phyloP scores from a whole-genome alignment of 2,888 invertebrate genomes.

The Drosophila sordidapex region DNA sequence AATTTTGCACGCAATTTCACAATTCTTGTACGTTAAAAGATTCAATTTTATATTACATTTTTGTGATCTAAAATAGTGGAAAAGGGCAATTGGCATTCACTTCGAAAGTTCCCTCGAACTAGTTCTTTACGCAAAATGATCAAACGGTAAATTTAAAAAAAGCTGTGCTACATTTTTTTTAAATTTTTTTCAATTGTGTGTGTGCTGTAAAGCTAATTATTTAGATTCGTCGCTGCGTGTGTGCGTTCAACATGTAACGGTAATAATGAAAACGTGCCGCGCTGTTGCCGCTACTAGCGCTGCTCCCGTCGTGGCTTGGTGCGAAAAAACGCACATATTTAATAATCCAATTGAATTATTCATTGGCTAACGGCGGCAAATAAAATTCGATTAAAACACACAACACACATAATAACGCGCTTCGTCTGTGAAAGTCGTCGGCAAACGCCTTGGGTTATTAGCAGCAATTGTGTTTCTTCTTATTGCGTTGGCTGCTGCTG shows the following conservation, averaged over 20 bases:
- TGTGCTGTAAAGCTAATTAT: slow-evolving; percentile 46
- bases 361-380: slow-evolving; percentile 81
- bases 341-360: slow-evolving; percentile 80
- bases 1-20: slow-evolving; percentile 36
- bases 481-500: slow-evolving; percentile 66
- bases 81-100: slow-evolving; percentile 23
- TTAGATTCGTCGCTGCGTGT: slow-evolving; percentile 41
- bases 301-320: slow-evolving; percentile 23
- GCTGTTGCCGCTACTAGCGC: background rate
- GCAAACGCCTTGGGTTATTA: slow-evolving; percentile 75
- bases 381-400: slow-evolving; percentile 78
- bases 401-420: slow-evolving; percentile 19
- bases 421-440: slow-evolving; percentile 32
- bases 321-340: slow-evolving; percentile 55
- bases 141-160: slow-evolving; percentile 26
- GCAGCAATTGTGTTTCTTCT: slow-evolving; percentile 74
- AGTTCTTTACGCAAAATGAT: slow-evolving; percentile 9
- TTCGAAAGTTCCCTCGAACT: background rate
- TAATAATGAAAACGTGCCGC: slow-evolving; percentile 63
- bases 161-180: background rate
- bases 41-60: slow-evolving; percentile 2
- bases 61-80: slow-evolving; percentile 6
- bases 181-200: slow-evolving; percentile 10
- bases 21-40: background rate
- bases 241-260: slow-evolving; percentile 73